A percentile compares a stretch with the other conserved stretches of the same genome.
Evolutionary conservation across 1,140 invertebrate genomes (phyloP).

Genomic region (Zeugodacus cucurbitae): DNA sequence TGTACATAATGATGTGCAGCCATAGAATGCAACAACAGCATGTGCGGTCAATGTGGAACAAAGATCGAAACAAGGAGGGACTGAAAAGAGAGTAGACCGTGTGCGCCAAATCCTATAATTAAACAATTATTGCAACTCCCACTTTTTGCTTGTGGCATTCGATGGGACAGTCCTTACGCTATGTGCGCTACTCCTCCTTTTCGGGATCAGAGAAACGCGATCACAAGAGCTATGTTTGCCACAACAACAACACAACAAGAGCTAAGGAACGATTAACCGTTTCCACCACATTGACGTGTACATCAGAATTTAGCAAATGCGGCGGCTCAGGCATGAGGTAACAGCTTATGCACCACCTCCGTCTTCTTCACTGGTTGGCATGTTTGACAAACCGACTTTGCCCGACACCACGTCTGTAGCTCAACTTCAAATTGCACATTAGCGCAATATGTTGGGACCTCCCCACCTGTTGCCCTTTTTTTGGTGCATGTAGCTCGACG

Average conservation of each 20-base stretch:
- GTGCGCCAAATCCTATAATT: conserved; percentile 66
- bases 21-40: conserved; percentile 28
- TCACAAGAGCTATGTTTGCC: conserved; percentile 38
- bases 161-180: conserved; percentile 60
- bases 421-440: conserved; percentile 7
- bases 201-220: conserved; percentile 58
- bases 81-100: conserved; percentile 63
- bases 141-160: conserved; percentile 63
- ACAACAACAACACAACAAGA: conserved; percentile 1
- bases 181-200: conserved; percentile 66
- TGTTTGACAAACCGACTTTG: conserved; percentile 26
- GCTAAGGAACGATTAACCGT: conserved; percentile 7
- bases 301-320: conserved; percentile 42
- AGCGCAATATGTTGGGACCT: neutral
- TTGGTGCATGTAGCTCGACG: neutral
- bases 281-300: conserved; percentile 2
- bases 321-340: conserved; percentile 53
- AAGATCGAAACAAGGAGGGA: neutral
- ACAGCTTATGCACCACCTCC: conserved; percentile 58
- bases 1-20: conserved; percentile 21
- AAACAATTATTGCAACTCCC: conserved; percentile 67
- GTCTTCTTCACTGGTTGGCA: conserved; percentile 45
- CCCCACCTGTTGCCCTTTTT: conserved; percentile 27
- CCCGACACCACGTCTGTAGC: neutral
- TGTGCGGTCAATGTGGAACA: conserved; percentile 12